These are phyloP conservation scores for Podarcis cretensis DNA, from an alignment of 2,113 vertebrate genomes.

Conservation along the genomic window DNA sequence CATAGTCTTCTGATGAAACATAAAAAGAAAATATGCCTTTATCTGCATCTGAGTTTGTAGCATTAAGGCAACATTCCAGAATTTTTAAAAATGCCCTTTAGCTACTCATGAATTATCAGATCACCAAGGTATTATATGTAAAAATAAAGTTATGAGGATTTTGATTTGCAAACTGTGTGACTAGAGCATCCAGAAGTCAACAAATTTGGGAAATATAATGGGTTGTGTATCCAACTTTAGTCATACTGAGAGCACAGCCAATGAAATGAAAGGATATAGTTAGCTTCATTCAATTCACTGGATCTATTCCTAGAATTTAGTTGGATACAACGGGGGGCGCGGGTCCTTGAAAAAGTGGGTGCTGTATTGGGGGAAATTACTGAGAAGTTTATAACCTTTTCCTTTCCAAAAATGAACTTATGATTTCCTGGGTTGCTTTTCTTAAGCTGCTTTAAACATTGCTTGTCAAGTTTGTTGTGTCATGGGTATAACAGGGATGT, in stretches of 20 bases:
- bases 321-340: neutral
- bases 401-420: neutral
- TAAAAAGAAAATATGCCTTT: neutral
- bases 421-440: neutral
- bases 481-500: neutral
- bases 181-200: slow-evolving; percentile 6
- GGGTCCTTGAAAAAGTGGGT: neutral
- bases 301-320: too few relatives aligned
- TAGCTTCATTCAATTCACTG: too few relatives aligned
- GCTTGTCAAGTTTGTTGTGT: neutral
- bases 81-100: neutral
- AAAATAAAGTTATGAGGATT: neutral
- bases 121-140: slow-evolving; percentile 19
- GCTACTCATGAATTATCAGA: slow-evolving; percentile 15
- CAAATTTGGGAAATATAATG: neutral
- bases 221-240: too few relatives aligned
- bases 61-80: neutral
- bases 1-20: neutral
- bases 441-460: neutral
- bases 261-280: too few relatives aligned
- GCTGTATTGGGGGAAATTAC: neutral
- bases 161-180: neutral
- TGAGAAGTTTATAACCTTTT: neutral
- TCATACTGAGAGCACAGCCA: too few relatives aligned
- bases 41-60: neutral